Conservation (phyloP, 2,888 invertebrate species). For the Athetis lepigone region DNA sequence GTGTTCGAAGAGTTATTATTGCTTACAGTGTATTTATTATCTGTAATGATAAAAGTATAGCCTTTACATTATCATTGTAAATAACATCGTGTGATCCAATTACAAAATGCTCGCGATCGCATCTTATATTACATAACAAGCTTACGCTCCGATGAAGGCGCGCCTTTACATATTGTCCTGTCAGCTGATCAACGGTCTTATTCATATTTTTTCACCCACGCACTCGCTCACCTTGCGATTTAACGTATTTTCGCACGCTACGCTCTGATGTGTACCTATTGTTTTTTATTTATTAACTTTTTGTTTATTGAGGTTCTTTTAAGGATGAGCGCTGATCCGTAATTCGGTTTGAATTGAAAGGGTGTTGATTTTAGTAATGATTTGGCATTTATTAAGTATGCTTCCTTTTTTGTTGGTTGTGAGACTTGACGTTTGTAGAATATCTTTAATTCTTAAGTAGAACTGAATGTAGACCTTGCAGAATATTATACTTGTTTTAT, state of each 20-base stretch:
- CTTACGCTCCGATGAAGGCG: too few species aligned
- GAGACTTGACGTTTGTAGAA: background rate
- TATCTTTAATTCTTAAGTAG: too few species aligned
- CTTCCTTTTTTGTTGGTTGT: background rate
- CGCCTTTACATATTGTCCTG: background rate
- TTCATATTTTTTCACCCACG: constrained; percentile 73
- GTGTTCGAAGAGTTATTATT: too few species aligned
- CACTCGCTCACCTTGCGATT: constrained; percentile 81
- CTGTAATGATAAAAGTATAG: too few species aligned
- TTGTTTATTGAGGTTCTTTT: constrained; percentile 46
- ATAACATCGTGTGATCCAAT: too few species aligned
- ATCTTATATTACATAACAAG: too few species aligned
- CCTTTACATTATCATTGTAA: too few species aligned
- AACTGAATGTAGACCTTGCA: too few species aligned
- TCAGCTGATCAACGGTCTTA: constrained; percentile 66
- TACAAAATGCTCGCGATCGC: too few species aligned
- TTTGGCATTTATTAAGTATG: constrained; percentile 1
- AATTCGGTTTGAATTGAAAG: constrained; percentile 28
- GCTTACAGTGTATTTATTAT: too few species aligned
- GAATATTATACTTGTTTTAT: too few species aligned
- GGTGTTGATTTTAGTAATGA: constrained; percentile 31
- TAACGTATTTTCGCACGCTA: constrained; percentile 86
- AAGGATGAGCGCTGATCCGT: constrained; percentile 36
- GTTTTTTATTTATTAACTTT: constrained; percentile 70
- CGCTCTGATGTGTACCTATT: constrained; percentile 72